Base-by-base conservation (phyloP, 2,113 vertebrate species). In the Danio rerio region DNA sequence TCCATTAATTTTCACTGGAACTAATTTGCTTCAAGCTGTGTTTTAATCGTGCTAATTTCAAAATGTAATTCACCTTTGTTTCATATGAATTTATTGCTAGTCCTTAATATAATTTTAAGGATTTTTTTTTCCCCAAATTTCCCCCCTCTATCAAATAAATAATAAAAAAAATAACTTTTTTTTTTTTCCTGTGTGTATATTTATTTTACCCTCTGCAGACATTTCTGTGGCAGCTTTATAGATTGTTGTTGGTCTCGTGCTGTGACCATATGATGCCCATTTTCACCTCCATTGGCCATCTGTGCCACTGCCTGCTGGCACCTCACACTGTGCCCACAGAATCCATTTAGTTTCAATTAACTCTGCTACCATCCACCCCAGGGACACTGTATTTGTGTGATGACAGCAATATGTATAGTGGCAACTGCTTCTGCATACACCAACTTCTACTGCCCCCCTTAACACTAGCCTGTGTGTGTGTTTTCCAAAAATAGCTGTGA, bases 281-380 rank as follows among this genome's bases (percentile, higher is more conserved):
- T 55, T 53, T 82, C 70, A 75, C 69, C 71, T 74, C 71, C 61
- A 55, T 75, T 77, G 58, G 74, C 74, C 74, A 77, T 63, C 74
- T 77, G 74, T 77, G 58, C 58, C 18, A 47, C 43, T 62, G 56
- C 74, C 74, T 77, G 62, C 71, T 74, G 71, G 40, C 61, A 75
- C 9, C 66, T 59, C 80, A 20, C 11, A 75, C 80, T 63, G 80
- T 75, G 80, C 69, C 69, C 69, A 75, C 73, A 59, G 58, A 77
- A 77, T 62, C 58, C 58, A 77, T 77, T 77, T 77, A 77, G 74
- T 63, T 77, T 77, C 74, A 77, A 77, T 77, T 77, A 77, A 77
- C 58, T 77, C 58, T 62, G 56, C 58, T 62, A 63, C 56, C 58
- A 62, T 77, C 58, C 58, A 47, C 74, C 45, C 74, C 45, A 40